A percentile compares a stretch with the other conserved stretches of the same genome.
Evolutionary conservation across 2,888 invertebrate species (phyloP).

Genomic region (Lymantria dispar): DNA sequence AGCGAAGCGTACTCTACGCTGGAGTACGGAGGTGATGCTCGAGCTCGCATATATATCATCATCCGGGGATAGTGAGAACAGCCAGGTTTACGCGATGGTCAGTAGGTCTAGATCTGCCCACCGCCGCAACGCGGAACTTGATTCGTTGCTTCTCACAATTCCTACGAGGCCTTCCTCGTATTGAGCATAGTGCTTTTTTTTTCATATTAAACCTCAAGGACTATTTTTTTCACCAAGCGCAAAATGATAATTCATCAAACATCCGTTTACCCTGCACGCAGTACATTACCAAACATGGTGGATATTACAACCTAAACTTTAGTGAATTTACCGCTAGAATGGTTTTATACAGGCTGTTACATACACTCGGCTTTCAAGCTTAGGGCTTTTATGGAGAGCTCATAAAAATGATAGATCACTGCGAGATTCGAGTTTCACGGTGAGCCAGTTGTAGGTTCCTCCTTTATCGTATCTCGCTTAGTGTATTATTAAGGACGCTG

Average conservation of each 20-base stretch:
- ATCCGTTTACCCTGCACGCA: constrained; percentile 4
- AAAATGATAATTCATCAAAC: constrained; percentile 11
- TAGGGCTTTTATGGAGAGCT: constrained; percentile 67
- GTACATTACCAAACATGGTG: constrained; percentile 38
- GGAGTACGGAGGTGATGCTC: no score
- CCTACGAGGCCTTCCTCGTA: no score
- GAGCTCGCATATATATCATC: no score
- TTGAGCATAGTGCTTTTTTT: no score
- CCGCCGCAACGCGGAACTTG: no score
- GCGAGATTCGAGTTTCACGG: constrained; percentile 38
- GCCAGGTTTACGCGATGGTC: no score
- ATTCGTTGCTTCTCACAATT: no score
- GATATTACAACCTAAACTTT: constrained; percentile 56
- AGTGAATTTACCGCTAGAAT: constrained; percentile 65
- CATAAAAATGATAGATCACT: constrained; percentile 79
- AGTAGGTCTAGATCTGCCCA: no score
- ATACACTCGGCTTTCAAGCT: constrained; percentile 73
- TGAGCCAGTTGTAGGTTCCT: constrained; percentile 12
- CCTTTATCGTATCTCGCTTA: constrained; percentile 29
- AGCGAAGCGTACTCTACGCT: no score
- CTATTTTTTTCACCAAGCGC: neutral
- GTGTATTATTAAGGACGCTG: neutral
- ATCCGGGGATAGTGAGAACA: no score
- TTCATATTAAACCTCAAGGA: no score
- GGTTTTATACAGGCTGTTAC: constrained; percentile 75